Base-by-base conservation (phyloP, 2,113 vertebrate genomes). In the Epinephelus cyanopodus region DNA sequence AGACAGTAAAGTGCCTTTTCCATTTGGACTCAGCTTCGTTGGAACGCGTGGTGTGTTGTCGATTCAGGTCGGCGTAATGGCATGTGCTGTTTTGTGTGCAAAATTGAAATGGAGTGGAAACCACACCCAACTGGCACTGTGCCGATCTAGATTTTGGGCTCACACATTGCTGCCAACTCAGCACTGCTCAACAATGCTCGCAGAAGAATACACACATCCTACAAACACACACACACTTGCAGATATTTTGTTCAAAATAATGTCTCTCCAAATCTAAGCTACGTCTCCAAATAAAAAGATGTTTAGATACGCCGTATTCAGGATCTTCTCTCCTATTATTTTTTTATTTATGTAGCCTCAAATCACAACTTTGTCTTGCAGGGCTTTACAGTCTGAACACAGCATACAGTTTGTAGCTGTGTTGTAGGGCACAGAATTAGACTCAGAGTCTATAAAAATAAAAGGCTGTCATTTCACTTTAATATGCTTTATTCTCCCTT, bases 401-500 rank as follows among this genome's bases (percentile, higher is more conserved):
- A 53, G 37, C 19, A n/a, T 21, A 4, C 33, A 42, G 11, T 17
- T 2, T 61, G 12, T 13, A 21, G 23, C 17, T 42, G 54, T 56
- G 25, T 48, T 25, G 25, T 7, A 0, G 42, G 23, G 54, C 57
- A 62, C 71, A 63, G 61, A 71, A 72, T 61, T 3, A 56, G 62
- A 61, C 21, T 0, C 39, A 45, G n/a, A 53, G 53, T 70, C 54
- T 71, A 27, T 80, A 63, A 81, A 53, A 67, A 77, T 65, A 82
- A 84, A 64, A 74, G 74, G 60, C 58, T 21, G 56, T 87, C 68
- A 42, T 91, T 74, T 88, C 61, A 19, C 74, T 88, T 79, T 68
- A 85, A 85, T 78, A 65, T 50, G 8, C 61, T 87, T 62, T 71
- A 64, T 84, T 83, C 81, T 81, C 58, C 42, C 77, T 79, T 87